Conservation (phyloP, 1,140 invertebrate genomes). For the Cyrtorhinus lividipennis region DNA sequence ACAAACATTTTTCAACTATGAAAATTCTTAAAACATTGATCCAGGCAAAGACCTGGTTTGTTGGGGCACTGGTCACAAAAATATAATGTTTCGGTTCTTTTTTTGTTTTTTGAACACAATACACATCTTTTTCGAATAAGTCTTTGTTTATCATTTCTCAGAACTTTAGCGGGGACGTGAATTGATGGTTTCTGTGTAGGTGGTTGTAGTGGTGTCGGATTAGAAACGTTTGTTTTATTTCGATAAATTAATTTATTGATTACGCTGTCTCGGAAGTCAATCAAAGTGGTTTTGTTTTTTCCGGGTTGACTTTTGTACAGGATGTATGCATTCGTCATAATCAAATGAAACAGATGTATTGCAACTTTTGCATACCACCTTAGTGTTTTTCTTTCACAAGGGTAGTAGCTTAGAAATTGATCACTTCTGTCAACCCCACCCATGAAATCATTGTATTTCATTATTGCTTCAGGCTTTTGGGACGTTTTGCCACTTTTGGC, state of each 20-base stretch:
- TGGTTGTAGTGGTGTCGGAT: conserved; percentile 1
- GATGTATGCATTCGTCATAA: conserved; percentile 16
- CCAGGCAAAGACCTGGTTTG: conserved; percentile 8
- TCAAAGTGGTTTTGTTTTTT: conserved; percentile 9
- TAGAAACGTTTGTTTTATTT: not conserved
- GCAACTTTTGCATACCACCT: conserved; percentile 22
- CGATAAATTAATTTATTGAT: conserved; percentile 2
- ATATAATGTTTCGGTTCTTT: conserved; percentile 9
- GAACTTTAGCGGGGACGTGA: conserved; percentile 9
- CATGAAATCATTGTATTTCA: conserved; percentile 22
- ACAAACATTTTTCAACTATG: conserved; percentile 9
- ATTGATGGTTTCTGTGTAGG: conserved; percentile 1
- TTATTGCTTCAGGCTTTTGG: conserved; percentile 16
- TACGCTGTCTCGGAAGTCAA: conserved; percentile 9
- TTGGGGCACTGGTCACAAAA: conserved; percentile 9
- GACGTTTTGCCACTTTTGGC: conserved; percentile 7
- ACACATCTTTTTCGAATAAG: conserved; percentile 8
- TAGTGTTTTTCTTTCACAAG: conserved; percentile 20
- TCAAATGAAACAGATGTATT: conserved; percentile 19
- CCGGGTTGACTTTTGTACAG: conserved; percentile 2
- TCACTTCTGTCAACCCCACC: conserved; percentile 20
- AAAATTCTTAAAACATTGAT: conserved; percentile 5
- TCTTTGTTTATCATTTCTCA: conserved; percentile 2
- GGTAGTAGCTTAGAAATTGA: conserved; percentile 20
- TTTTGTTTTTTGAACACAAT: conserved; percentile 7